Evolutionary conservation across 2,888 invertebrate species (phyloP).

Genomic region (Ophonus ardosiacus): DNA sequence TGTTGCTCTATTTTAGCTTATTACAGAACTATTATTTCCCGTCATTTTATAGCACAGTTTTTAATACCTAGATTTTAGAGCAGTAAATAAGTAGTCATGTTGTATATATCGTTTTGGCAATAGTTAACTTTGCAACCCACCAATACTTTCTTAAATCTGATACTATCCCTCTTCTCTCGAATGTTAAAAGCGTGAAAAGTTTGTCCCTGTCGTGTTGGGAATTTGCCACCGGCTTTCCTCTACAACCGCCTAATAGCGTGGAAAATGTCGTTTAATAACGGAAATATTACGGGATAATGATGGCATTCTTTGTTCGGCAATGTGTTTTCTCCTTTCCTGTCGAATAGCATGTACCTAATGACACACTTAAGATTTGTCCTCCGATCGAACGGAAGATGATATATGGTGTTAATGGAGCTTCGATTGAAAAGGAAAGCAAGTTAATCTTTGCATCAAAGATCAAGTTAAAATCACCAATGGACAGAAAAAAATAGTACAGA

Average conservation of each 20-base stretch:
- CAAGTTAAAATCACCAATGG: too few relatives aligned
- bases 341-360: conserved; percentile 3
- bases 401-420: conserved; percentile 15
- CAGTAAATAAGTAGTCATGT: not conserved
- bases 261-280: conserved; percentile 62
- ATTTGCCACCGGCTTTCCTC: conserved; percentile 52
- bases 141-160: not conserved
- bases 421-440: not conserved
- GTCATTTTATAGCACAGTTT: too few relatives aligned
- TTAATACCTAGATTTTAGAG: too few relatives aligned
- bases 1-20: too few relatives aligned
- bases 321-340: conserved; percentile 32
- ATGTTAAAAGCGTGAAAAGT: conserved; percentile 54
- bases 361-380: conserved; percentile 38
- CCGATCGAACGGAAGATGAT: conserved; percentile 12
- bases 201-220: conserved; percentile 27
- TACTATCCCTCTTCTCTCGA: conserved; percentile 45
- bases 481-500: too few relatives aligned
- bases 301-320: conserved; percentile 56
- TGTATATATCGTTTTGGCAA: not conserved
- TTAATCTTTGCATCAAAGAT: too few relatives aligned
- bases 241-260: conserved; percentile 55
- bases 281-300: conserved; percentile 62
- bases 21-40: too few relatives aligned
- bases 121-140: not conserved